phyloP scores from a whole-genome alignment of 1,140 invertebrate species.

The Thaumatotibia leucotreta region DNA sequence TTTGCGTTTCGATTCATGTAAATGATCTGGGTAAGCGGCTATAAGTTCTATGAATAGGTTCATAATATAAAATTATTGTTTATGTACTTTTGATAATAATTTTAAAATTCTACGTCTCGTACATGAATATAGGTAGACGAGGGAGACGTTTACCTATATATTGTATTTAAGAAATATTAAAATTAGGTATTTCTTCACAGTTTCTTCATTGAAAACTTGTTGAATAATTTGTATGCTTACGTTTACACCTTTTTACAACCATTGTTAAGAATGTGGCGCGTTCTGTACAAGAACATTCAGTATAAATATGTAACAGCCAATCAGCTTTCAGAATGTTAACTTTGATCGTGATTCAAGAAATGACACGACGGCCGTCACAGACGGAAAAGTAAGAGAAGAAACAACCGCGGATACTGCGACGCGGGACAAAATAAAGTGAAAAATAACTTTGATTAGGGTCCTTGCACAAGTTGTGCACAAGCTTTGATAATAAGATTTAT shows the following conservation, averaged over 20 bases:
- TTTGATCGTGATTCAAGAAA: background rate
- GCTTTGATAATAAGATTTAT: background rate
- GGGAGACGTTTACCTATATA: too few species aligned
- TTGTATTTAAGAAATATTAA: too few species aligned
- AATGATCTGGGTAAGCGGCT: too few species aligned
- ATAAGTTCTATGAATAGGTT: too few species aligned
- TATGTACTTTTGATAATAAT: too few species aligned
- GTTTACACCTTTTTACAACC: background rate
- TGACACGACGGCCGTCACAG: background rate
- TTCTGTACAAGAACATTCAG: background rate
- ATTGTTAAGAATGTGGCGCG: background rate
- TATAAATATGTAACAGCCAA: background rate
- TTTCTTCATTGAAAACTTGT: too few species aligned
- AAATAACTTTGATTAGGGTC: background rate
- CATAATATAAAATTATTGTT: too few species aligned
- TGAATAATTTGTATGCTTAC: background rate
- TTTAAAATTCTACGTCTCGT: too few species aligned
- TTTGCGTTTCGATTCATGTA: too few species aligned
- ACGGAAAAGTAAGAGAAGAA: background rate
- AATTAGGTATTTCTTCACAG: too few species aligned
- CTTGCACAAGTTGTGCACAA: background rate
- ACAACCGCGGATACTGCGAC: background rate
- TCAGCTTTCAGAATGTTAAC: background rate
- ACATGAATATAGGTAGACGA: too few species aligned
- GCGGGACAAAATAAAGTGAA: background rate